phyloP scores from a whole-genome alignment of 2,797 vertebrate genomes.

The Morelia viridis region DNA sequence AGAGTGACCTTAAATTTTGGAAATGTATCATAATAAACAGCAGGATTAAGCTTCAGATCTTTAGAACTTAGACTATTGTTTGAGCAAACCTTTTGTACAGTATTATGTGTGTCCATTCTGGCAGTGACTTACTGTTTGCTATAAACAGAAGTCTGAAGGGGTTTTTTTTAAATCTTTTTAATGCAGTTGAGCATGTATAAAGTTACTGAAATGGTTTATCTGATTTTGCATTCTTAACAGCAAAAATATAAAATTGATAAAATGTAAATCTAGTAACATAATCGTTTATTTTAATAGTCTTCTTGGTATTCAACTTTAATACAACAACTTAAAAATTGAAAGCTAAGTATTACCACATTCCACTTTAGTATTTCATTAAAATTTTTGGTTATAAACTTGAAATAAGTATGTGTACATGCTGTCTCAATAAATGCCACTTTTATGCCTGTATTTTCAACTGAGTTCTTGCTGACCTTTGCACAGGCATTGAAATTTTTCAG shows the following conservation, averaged over 20 bases:
- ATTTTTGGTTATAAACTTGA: background rate
- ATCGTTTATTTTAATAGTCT: background rate
- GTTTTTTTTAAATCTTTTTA: background rate
- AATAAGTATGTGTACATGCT: background rate
- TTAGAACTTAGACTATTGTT: background rate
- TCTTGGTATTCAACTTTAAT: background rate
- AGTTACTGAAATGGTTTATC: background rate
- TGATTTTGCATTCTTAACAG: background rate
- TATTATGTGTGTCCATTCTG: background rate
- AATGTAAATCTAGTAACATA: background rate
- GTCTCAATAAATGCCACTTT: background rate
- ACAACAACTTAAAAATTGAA: background rate
- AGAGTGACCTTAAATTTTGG: background rate
- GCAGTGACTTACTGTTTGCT: background rate
- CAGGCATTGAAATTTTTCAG: conserved; percentile 1
- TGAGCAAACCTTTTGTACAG: background rate
- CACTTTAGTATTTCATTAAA: background rate
- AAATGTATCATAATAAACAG: background rate
- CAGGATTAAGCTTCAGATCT: background rate
- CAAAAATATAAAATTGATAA: background rate
- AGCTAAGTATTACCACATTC: background rate
- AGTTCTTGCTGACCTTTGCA: background rate
- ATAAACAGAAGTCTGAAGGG: background rate
- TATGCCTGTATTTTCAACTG: background rate
- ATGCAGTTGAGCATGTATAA: background rate